Conservation (phyloP, 2,113 vertebrate genomes). For the Cyprinodon tularosa region DNA sequence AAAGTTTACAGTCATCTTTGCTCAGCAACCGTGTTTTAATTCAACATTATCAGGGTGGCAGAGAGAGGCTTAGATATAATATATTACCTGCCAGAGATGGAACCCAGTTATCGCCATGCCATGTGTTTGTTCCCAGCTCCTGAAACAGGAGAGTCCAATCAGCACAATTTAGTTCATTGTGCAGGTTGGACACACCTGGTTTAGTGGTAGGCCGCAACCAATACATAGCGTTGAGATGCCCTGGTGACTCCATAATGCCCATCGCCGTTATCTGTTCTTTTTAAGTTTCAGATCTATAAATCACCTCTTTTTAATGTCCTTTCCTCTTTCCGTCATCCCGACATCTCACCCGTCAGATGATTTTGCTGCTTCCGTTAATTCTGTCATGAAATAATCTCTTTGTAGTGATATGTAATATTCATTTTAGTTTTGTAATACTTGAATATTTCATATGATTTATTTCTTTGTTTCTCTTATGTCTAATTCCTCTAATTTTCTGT, state of each 20-base stretch:
- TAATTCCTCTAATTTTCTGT: conserved; percentile 27
- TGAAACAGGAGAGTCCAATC: no score
- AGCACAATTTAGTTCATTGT: no score
- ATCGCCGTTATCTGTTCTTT: no score
- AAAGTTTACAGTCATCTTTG: not conserved
- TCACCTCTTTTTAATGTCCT: not conserved
- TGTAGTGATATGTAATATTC: conserved; percentile 9
- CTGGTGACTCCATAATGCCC: no score
- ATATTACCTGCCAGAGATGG: not conserved
- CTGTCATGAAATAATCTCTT: conserved; percentile 20
- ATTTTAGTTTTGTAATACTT: conserved; percentile 19
- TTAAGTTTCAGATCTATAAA: no score
- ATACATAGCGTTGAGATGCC: no score
- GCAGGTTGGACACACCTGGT: no score
- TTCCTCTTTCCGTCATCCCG: conserved; percentile 16
- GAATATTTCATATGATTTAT: conserved; percentile 1
- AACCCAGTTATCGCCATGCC: no score
- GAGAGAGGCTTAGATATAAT: not conserved
- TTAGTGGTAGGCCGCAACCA: no score
- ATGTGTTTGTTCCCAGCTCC: no score
- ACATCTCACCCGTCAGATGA: conserved; percentile 13
- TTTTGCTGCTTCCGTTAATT: conserved; percentile 28
- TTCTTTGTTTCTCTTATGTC: conserved; percentile 17
- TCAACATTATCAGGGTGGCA: not conserved
- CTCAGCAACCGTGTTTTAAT: not conserved